phyloP scores from a whole-genome alignment of 2,888 invertebrate genomes.

The Eucera pruinosa region DNA sequence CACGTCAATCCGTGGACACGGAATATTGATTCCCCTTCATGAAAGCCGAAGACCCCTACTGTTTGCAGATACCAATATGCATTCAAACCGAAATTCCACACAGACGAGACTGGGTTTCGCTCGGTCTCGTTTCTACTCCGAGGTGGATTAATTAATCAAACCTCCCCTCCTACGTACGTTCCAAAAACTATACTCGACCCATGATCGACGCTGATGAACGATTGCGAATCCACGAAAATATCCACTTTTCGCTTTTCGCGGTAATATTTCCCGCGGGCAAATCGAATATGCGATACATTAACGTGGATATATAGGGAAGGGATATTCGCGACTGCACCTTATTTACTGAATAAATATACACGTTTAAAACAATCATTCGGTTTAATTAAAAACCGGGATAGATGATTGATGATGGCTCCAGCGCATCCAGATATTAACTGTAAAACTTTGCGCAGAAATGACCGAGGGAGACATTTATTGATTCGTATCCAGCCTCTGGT shows the following conservation, averaged over 20 bases:
- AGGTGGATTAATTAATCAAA: slow-evolving; percentile 79
- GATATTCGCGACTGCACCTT: neutral
- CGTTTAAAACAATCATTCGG: neutral
- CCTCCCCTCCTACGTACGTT: slow-evolving; percentile 47
- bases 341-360: no score
- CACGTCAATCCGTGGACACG: slow-evolving; percentile 75
- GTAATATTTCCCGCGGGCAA: slow-evolving; percentile 20
- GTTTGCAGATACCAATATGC: slow-evolving; percentile 71
- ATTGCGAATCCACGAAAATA: slow-evolving; percentile 49
- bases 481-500: slow-evolving; percentile 23
- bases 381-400: neutral
- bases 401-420: neutral
- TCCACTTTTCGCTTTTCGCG: slow-evolving; percentile 24
- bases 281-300: slow-evolving; percentile 5
- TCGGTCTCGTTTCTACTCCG: slow-evolving; percentile 69
- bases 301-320: neutral
- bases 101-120: slow-evolving; percentile 65
- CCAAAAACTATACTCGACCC: slow-evolving; percentile 69
- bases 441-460: neutral
- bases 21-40: slow-evolving; percentile 76
- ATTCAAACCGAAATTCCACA: slow-evolving; percentile 76
- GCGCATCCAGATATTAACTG: neutral
- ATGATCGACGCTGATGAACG: slow-evolving; percentile 66
- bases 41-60: slow-evolving; percentile 60
- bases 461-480: neutral